Evolutionary conservation across 2,888 invertebrate genomes (phyloP), one percentile per base, ranked within the genome.

Genomic region (Siphonodentalium dalli): DNA sequence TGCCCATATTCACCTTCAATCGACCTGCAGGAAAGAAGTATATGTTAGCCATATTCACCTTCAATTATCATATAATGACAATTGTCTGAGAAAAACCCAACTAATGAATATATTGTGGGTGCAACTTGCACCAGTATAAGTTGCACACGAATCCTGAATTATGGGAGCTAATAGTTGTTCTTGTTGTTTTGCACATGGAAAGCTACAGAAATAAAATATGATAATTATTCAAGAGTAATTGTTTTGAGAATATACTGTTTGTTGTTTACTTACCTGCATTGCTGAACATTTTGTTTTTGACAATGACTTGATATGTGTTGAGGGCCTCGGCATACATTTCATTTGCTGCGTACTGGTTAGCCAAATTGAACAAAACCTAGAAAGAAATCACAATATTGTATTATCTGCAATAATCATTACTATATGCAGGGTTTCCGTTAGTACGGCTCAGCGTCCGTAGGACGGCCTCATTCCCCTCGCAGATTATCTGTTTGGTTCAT

Each of bases 1-100:
- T 98, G 1, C 97, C 98, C 90, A 99, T 97, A 81, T 99, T 99
- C 0, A 98, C 89, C 85, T 95, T 94, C 8, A 97, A 84, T 58
- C 95, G 87, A 72, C 94, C 83, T 83, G 62, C 26, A 61, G 48
- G 23, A 29, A 7, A 20, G 20, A 11, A 50, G 11, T 9, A 26
- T 8, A 9, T 31, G 21, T 4, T 1, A 31, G 8, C 20, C n/a
- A 23, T 21, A 21, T 13, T 24, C 3, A 23, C 13, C 20, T 37
- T 15, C 18, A 8, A 13, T 37, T 13, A 15, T 37, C 18, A 37
- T 15, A 37, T 8, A 8, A 34, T 18, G n/a, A n/a, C 34, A 34
- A 33, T 33, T 33, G 2, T n/a, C n/a, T 15, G 8, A 33, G 18
- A 33, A n/a, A n/a, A n/a, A n/a, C n/a, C n/a, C n/a, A n/a, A n/a